Conservation (phyloP, 2,113 vertebrate genomes). For the Callipepla squamata region DNA sequence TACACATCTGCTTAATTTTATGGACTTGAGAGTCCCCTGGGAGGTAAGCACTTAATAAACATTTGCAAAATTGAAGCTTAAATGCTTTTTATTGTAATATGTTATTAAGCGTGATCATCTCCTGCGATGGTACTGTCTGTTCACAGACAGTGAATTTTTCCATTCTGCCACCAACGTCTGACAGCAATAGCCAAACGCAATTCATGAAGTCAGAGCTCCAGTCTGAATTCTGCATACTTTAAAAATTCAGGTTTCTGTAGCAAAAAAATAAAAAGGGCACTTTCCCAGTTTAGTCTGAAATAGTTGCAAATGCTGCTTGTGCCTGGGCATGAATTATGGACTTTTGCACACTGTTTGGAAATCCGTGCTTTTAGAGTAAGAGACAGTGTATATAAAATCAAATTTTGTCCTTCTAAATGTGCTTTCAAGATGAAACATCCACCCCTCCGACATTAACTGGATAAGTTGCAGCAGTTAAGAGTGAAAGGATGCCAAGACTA, state of each 20-base stretch:
- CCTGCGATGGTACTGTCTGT: not conserved
- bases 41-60: not conserved
- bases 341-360: conserved; percentile 50
- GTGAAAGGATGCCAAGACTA: conserved; percentile 62
- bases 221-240: not conserved
- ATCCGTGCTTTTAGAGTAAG: conserved; percentile 55
- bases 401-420: conserved; percentile 53
- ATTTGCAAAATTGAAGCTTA: not conserved
- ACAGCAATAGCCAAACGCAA: not conserved
- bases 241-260: not conserved
- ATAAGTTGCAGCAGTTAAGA: conserved; percentile 61
- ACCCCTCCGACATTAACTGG: conserved; percentile 46
- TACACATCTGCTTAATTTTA: not conserved
- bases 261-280: not conserved
- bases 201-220: not conserved
- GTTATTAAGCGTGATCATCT: not conserved
- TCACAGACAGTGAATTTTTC: not conserved
- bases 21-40: not conserved
- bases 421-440: conserved; percentile 33
- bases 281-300: not conserved
- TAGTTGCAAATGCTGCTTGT: conserved; percentile 8
- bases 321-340: conserved; percentile 30
- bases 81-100: not conserved
- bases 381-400: conserved; percentile 32
- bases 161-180: not conserved